Conservation (phyloP, 2,888 invertebrate genomes). For the Syrphus vitripennis region DNA sequence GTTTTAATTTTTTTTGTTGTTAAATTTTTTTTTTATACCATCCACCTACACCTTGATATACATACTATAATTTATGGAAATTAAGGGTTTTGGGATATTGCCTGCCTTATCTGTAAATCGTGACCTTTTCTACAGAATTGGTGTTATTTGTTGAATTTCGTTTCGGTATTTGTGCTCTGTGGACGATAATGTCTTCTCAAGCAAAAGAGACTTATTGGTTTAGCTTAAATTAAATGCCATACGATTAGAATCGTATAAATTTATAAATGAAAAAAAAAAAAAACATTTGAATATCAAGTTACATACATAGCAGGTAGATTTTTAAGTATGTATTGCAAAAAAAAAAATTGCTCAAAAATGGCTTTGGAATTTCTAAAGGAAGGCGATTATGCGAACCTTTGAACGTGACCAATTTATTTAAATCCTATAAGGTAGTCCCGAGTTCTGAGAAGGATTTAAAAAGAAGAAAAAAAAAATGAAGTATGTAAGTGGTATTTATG, state of each 20-base stretch:
- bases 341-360: neutral
- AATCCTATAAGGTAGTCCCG: neutral
- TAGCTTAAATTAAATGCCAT: slow-evolving; percentile 13
- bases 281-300: neutral
- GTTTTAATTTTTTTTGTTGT: neutral
- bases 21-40: neutral
- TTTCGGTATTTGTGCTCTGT: neutral
- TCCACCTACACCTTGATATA: no score
- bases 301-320: neutral
- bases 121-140: slow-evolving; percentile 12
- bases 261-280: neutral
- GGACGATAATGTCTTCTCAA: slow-evolving; percentile 3
- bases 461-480: neutral
- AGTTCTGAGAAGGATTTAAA: neutral
- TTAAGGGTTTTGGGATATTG: neutral
- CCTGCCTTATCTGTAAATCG: slow-evolving; percentile 12
- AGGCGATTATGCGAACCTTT: neutral
- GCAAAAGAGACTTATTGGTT: slow-evolving; percentile 23
- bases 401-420: slow-evolving; percentile 21
- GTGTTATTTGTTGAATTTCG: slow-evolving; percentile 31
- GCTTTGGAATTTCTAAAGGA: neutral
- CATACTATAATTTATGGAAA: neutral
- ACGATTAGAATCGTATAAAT: slow-evolving; percentile 3
- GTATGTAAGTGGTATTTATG: neutral
- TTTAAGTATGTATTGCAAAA: neutral